These are phyloP conservation scores for Pristionchus entomophagus DNA, from an alignment of 2,888 invertebrate species.

Conservation along the genomic window DNA sequence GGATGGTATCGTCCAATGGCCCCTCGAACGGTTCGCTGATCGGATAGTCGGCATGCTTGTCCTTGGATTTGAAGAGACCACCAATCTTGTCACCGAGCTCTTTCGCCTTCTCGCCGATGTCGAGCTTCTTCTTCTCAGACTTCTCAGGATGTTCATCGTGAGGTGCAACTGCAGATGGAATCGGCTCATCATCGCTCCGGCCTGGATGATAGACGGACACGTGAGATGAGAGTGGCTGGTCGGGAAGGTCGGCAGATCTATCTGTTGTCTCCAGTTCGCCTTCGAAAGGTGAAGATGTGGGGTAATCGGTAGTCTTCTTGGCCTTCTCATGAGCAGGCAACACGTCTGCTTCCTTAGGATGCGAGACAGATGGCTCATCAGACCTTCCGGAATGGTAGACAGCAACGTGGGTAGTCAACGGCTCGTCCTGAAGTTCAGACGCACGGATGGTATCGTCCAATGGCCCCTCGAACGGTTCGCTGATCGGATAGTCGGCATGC, in stretches of 20 bases:
- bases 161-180: not conserved
- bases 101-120: not conserved
- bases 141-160: not conserved
- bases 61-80: not conserved
- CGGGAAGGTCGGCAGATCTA: not conserved
- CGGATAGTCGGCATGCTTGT: slow-evolving; percentile 5
- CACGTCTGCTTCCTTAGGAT: not conserved
- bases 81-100: not conserved
- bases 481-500: slow-evolving; percentile 16
- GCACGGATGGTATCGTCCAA: not conserved
- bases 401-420: not conserved
- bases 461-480: slow-evolving; percentile 1
- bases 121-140: slow-evolving; percentile 21
- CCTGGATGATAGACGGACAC: not conserved
- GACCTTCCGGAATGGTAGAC: not conserved
- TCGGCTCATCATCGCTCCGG: not conserved
- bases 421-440: not conserved
- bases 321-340: not conserved
- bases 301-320: not conserved
- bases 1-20: not conserved
- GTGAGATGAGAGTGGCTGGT: not conserved
- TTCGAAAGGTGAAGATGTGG: not conserved
- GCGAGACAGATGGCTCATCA: not conserved
- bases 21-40: not conserved
- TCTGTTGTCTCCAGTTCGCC: not conserved